Evolutionary conservation across 2,113 vertebrate species (phyloP), one percentile per base, ranked within the genome.

Genomic region (Upupa epops): DNA sequence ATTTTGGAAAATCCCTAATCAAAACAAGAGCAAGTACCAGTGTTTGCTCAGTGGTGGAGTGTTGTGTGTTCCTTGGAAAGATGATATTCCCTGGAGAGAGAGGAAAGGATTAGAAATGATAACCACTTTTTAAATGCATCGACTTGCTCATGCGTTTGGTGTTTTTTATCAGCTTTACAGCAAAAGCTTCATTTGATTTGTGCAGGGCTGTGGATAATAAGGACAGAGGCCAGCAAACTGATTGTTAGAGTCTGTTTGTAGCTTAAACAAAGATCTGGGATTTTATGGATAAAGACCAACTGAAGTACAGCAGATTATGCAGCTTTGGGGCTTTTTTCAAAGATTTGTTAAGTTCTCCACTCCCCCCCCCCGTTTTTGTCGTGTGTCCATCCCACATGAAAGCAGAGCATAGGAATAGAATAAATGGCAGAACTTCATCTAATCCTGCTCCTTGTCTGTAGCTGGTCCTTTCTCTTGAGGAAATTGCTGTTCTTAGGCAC

Each of bases 221-320:
- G 93, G 92, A 95, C 94, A 96, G 93, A 95, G 96, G 94, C 94
- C 96, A 96, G 94, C 31, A 77, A 97, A 93, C 95, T 96, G 96
- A 94, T 97, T 97, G 97, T 96, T 97, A 93, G 96, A 97, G 96
- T 95, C 95, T 72, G 77, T 96, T 98, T 97, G 96, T 97, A 97
- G 96, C 94, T 97, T 98, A 97, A 98, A 98, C 97, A 97, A 97
- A 97, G 96, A 98, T 97, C 97, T 89, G 93, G 97, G 97, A 97
- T 98, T 98, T 96, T 96, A 90, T 51, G 95, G 97, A 97, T 98
- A 96, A 98, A 97, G 96, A 90, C 85, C 17, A 90, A 94, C 97
- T 94, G 96, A 97, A 97, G 98, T 97, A 96, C 95, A 94, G 92
- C 93, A 97, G 97, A 97, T 98, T 98, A 97, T 96, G 91, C 77